Evolutionary conservation across 2,888 invertebrate species (phyloP).

Genomic region (Catocala fraxini): DNA sequence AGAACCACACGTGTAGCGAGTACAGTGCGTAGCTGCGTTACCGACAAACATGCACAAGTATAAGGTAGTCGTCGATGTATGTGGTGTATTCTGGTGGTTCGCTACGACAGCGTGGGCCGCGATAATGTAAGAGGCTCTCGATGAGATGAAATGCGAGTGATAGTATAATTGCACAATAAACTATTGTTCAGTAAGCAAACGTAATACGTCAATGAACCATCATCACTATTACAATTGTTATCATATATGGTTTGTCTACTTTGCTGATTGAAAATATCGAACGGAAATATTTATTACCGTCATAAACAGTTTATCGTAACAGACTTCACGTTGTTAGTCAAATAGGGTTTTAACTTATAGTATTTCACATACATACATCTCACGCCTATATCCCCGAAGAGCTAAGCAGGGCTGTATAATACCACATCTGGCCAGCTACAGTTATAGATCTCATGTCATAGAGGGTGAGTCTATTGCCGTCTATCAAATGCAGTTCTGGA

Average conservation of each 20-base stretch:
- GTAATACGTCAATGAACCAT: conserved; percentile 76
- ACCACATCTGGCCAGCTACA: no score
- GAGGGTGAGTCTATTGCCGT: no score
- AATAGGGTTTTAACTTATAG: conserved; percentile 5
- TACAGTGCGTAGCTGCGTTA: conserved; percentile 38
- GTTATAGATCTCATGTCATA: no score
- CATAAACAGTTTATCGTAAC: conserved; percentile 60
- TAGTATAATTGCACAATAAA: conserved; percentile 82
- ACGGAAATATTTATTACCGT: conserved; percentile 56
- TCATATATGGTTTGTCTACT: conserved; percentile 51
- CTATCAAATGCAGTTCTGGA: no score
- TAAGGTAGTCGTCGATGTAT: conserved; percentile 45
- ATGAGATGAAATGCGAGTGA: conserved; percentile 79
- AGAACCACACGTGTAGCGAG: conserved; percentile 37
- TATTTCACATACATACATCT: background rate
- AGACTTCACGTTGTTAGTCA: background rate
- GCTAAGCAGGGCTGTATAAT: no score
- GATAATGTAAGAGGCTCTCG: conserved; percentile 63
- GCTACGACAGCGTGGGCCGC: conserved; percentile 50
- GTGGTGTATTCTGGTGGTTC: conserved; percentile 32
- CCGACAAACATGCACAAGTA: background rate
- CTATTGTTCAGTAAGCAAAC: conserved; percentile 73
- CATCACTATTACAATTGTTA: conserved; percentile 68
- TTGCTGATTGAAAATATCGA: conserved; percentile 65
- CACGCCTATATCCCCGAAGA: no score